These are phyloP conservation scores for Parazoanthus swiftii DNA, from an alignment of 92 coral and sea anemone species.

Conservation along the genomic window DNA sequence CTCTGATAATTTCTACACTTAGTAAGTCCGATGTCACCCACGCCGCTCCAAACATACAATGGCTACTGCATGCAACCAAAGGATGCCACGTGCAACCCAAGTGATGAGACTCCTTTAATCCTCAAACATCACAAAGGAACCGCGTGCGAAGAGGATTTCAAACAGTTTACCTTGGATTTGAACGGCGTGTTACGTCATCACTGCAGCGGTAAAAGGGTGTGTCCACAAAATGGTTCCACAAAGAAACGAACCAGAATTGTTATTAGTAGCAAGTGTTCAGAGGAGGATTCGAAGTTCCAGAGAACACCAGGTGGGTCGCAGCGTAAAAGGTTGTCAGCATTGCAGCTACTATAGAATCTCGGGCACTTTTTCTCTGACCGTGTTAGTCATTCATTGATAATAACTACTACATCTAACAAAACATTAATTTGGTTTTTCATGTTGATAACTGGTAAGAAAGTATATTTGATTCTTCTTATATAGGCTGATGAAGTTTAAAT, in stretches of 20 bases:
- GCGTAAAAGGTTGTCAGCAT: not conserved
- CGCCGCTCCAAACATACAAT: slow-evolving; percentile 56
- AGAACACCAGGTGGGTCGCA: slow-evolving; percentile 53
- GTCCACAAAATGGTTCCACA: slow-evolving; percentile 54
- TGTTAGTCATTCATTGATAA: no score
- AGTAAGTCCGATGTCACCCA: slow-evolving; percentile 56
- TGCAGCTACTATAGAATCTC: no score
- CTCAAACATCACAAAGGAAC: slow-evolving; percentile 36
- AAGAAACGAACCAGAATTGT: slow-evolving; percentile 30
- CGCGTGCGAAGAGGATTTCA: slow-evolving; percentile 48
- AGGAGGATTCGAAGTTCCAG: slow-evolving; percentile 60
- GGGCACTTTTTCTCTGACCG: no score
- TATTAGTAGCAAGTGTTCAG: slow-evolving; percentile 54
- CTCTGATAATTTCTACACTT: no score
- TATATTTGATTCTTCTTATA: no score
- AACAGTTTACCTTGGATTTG: slow-evolving; percentile 56
- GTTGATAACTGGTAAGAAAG: no score
- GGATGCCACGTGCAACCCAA: slow-evolving; percentile 46
- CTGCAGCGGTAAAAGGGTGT: slow-evolving; percentile 57
- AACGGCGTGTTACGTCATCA: slow-evolving; percentile 53
- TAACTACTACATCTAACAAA: no score
- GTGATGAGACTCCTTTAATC: slow-evolving; percentile 38
- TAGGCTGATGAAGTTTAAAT: no score
- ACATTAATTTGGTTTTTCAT: no score
- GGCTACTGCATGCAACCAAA: slow-evolving; percentile 57